Percentiles rank a stretch among this genome's conserved stretches.
phyloP scores from a whole-genome alignment of 2,113 vertebrate genomes.

The Sarotherodon lohbergeri region DNA sequence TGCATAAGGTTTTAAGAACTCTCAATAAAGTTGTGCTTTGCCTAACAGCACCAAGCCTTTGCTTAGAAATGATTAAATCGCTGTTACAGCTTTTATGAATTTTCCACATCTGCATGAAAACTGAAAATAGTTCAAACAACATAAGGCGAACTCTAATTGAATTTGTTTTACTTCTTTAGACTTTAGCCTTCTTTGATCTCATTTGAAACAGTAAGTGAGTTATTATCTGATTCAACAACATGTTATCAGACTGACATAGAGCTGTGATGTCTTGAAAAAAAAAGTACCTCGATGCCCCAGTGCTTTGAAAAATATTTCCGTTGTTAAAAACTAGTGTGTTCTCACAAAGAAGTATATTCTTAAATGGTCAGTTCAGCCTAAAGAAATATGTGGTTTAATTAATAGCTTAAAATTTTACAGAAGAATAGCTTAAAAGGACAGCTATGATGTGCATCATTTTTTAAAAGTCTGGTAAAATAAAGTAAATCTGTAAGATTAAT shows the following conservation, averaged over 20 bases:
- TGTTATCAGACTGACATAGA: neutral
- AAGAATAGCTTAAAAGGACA: neutral
- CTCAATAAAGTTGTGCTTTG: neutral
- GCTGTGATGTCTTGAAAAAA: accelerated
- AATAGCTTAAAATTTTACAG: neutral
- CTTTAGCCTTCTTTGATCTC: neutral
- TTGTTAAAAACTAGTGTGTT: neutral
- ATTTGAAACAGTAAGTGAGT: neutral
- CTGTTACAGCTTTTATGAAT: neutral
- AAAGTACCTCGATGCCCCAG: neutral
- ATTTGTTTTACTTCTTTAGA: neutral
- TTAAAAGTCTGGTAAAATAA: neutral
- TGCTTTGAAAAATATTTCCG: neutral
- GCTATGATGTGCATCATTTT: neutral
- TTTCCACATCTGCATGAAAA: neutral
- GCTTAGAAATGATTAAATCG: neutral
- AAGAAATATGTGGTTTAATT: neutral
- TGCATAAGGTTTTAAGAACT: neutral
- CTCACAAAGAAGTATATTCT: neutral
- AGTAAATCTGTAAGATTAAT: neutral
- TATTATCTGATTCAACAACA: neutral
- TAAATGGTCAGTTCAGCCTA: neutral
- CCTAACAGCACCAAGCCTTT: neutral
- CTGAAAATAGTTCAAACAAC: neutral
- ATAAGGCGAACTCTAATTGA: accelerated